Evolutionary conservation across 2,797 vertebrate species (phyloP).

Genomic region (Coregonus ussuriensis): DNA sequence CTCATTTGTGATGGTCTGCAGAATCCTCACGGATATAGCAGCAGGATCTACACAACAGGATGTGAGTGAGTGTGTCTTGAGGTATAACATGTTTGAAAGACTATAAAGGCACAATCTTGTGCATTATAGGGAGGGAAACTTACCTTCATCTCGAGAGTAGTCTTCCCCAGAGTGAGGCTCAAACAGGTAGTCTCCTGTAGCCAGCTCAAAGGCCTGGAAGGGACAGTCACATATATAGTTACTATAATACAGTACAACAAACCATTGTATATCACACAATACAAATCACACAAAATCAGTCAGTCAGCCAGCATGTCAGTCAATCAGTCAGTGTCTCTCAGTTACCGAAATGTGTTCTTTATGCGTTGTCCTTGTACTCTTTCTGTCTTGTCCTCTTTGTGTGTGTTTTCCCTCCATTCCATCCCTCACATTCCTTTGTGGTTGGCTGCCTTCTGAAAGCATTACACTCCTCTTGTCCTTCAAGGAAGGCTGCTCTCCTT

Average conservation of each 20-base stretch:
- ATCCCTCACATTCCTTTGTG: not conserved
- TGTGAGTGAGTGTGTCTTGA: no score
- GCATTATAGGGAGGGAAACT: no score
- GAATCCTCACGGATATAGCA: not conserved
- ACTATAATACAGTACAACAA: not conserved
- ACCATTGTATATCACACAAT: no score
- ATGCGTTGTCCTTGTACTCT: no score
- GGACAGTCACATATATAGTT: not conserved
- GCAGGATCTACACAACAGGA: no score
- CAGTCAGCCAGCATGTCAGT: no score
- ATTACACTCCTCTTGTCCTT: not conserved
- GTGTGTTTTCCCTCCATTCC: not conserved
- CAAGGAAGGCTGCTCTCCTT: no score
- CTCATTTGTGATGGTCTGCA: not conserved
- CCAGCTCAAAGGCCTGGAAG: conserved; percentile 91
- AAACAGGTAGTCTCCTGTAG: conserved; percentile 96
- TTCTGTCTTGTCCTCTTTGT: not conserved
- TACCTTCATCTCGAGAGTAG: conserved; percentile 96
- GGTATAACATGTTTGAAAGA: no score
- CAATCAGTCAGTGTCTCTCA: no score
- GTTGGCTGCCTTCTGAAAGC: conserved; percentile 3
- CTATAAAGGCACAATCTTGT: not conserved
- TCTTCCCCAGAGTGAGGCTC: conserved; percentile 98
- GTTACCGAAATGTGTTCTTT: no score
- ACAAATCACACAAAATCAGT: no score